Base-by-base conservation (phyloP, 2,797 vertebrate species). In the Synanceia verrucosa region DNA sequence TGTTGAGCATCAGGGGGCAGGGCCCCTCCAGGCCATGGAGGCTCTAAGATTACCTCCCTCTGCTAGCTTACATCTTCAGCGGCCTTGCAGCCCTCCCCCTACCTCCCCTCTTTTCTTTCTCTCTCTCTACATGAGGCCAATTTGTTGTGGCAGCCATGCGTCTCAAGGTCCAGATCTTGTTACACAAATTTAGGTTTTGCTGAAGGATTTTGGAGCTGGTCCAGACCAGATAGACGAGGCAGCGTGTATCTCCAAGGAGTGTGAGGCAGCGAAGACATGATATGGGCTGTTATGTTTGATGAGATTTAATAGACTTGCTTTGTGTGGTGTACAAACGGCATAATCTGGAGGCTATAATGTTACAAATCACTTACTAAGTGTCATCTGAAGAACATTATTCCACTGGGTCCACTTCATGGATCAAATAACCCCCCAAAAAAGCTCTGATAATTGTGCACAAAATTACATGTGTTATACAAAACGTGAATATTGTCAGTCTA, bases 71-170 rank as follows among this genome's bases (percentile, higher is more conserved):
- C 88, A 91, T 91, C 86, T 90, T 92, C 82, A 81, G 86, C 81
- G 78, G 83, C 83, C 86, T 78, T 83, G 62, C 70, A 50, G 63
- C 76, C 78, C 66, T 51, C 75, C 82, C 88, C 72, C 78, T 37
- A 10, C 70, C 65, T 56, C 73, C 53, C 57, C 39, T 34, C 50
- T 70, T 77, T 66, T 76, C 62, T 70, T 72, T 76, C 72, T 67
- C 51, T 70, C 51, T 86, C 90, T 64, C 90, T 71, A 87, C 91
- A 92, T 90, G 88, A 92, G 70, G 85, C 86, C 93, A 94, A 94
- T 94, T 94, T 95, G 91, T 93, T 93, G 90, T 94, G 93, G 93
- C 92, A 94, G 89, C 86, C 90, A 51, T 87, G 91, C 75, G 66
- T 94, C 90, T 93, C 87, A 77, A 85, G 82, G 91, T 93, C 90